Evolutionary conservation across 2,797 vertebrate genomes (phyloP).

Genomic region (Melanotaenia maccullochi): DNA sequence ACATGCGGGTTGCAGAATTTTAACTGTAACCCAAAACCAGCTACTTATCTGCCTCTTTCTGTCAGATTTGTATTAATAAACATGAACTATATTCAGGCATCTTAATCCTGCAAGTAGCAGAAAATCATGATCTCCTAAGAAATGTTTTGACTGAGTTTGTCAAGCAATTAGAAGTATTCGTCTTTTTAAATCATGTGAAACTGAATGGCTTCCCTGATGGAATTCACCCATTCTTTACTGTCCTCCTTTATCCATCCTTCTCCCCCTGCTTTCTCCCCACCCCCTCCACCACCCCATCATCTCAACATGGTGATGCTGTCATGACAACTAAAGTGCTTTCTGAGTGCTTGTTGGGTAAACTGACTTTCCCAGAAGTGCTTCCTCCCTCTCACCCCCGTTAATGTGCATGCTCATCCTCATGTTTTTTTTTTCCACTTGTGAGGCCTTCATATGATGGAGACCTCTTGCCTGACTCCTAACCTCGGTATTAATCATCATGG

Average conservation of each 20-base stretch:
- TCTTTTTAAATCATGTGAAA: constrained; percentile 42
- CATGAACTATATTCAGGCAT: not conserved
- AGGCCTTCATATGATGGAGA: constrained; percentile 10
- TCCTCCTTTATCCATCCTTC: constrained; percentile 9
- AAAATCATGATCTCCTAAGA: constrained; percentile 55
- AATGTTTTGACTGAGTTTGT: constrained; percentile 56
- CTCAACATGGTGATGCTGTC: constrained; percentile 61
- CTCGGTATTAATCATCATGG: not conserved
- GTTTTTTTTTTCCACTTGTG: constrained; percentile 18
- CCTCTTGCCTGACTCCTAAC: not conserved
- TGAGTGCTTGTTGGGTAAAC: constrained; percentile 81
- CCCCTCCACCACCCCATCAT: constrained; percentile 64
- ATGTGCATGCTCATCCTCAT: constrained; percentile 26
- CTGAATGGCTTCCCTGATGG: constrained; percentile 26
- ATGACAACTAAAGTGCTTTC: constrained; percentile 81
- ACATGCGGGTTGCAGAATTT: not conserved
- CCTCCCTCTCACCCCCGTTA: constrained; percentile 51
- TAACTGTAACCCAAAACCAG: not conserved
- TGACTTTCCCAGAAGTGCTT: constrained; percentile 73
- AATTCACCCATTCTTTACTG: not conserved
- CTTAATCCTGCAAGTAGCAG: constrained; percentile 31
- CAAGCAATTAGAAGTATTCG: constrained; percentile 46
- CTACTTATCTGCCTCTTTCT: not conserved
- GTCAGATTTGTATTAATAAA: not conserved
- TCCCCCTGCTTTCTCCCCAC: constrained; percentile 7